Percentiles rank a stretch among this genome's conserved stretches.
Conservation (phyloP, 2,888 invertebrate genomes). For the Criorhina ranunculi region DNA sequence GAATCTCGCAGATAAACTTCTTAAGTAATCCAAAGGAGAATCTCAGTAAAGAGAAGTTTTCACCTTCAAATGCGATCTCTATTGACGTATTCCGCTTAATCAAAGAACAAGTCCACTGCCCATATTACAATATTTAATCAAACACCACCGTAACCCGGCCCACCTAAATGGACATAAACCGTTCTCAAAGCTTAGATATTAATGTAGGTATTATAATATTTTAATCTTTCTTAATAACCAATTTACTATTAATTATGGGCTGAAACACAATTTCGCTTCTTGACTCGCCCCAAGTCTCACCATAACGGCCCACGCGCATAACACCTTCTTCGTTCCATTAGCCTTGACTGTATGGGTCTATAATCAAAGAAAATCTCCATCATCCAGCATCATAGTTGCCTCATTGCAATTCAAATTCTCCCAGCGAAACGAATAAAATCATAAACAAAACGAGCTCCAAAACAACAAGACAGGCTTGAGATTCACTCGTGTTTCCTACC, state of each 20-base stretch:
- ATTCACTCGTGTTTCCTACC: constrained; percentile 32
- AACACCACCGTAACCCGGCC: constrained; percentile 18
- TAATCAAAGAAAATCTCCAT: constrained; percentile 12
- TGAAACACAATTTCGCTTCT: constrained; percentile 42
- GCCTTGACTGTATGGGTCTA: not conserved
- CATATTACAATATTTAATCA: constrained; percentile 29
- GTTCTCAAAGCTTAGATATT: constrained; percentile 1
- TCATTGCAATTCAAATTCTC: constrained; percentile 59
- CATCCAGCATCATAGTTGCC: not conserved
- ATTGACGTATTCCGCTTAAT: not conserved
- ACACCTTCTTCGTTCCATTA: constrained; percentile 27
- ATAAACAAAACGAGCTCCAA: constrained; percentile 14
- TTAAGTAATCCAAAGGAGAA: no score
- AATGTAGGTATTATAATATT: constrained; percentile 33
- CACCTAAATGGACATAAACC: constrained; percentile 18
- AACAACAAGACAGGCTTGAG: constrained; percentile 36
- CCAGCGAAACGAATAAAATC: constrained; percentile 2
- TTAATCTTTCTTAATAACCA: constrained; percentile 48
- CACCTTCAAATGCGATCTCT: no score
- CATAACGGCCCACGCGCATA: constrained; percentile 37
- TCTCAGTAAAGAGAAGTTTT: no score
- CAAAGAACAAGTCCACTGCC: not conserved
- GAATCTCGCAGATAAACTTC: no score
- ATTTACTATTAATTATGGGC: constrained; percentile 52
- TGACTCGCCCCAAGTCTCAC: not conserved